Percentiles rank a stretch among this genome's conserved stretches.
Evolutionary conservation across 2,113 vertebrate species (phyloP).

Genomic region (Madoqua kirkii): DNA sequence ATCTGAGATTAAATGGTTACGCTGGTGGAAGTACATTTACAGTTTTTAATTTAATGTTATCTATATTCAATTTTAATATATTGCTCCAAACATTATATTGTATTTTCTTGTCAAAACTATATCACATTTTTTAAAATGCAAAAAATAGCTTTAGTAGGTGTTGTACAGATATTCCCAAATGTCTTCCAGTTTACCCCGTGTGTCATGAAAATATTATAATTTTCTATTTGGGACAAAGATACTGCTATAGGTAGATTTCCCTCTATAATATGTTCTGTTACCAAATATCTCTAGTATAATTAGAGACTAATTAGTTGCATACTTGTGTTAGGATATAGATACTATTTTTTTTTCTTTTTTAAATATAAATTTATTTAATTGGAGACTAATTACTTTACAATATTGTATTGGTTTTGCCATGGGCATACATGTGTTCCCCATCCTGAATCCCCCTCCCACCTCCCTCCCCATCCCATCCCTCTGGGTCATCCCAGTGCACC

Average conservation of each 20-base stretch:
- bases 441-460: too few relatives aligned
- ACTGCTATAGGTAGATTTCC: background rate
- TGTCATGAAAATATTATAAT: background rate
- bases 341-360: background rate
- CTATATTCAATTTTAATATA: background rate
- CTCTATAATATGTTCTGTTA: background rate
- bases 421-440: too few relatives aligned
- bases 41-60: conserved; percentile 19
- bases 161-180: background rate
- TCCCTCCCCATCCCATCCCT: too few relatives aligned
- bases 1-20: background rate
- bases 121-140: background rate
- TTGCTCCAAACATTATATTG: background rate
- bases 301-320: background rate
- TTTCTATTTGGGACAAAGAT: background rate
- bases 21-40: background rate
- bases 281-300: background rate
- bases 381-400: too few relatives aligned
- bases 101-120: background rate
- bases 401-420: too few relatives aligned
- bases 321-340: background rate
- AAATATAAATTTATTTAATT: too few relatives aligned
- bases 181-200: background rate
- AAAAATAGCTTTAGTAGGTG: background rate
- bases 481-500: too few relatives aligned